Evolutionary conservation across 2,113 vertebrate genomes (phyloP).

Genomic region (Delphinus delphis): DNA sequence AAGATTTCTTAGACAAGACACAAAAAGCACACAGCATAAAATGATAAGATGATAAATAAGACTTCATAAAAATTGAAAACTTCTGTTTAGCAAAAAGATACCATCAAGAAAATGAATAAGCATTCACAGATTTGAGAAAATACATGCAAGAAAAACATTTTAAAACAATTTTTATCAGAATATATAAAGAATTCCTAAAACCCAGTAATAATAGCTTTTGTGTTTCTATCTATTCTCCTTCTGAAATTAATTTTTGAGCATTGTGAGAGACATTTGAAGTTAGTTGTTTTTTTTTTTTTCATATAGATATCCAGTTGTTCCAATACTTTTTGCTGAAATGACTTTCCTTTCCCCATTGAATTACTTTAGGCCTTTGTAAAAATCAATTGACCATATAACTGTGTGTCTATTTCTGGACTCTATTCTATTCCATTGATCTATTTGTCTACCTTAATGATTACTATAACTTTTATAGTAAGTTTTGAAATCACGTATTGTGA

Average conservation of each 20-base stretch:
- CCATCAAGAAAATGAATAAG: neutral
- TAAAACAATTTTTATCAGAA: neutral
- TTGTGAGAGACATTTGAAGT: neutral
- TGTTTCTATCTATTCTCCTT: neutral
- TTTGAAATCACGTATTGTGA: conserved; percentile 18
- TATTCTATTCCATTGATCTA: neutral
- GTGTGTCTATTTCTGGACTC: neutral
- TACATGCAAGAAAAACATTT: neutral
- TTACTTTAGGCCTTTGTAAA: conserved; percentile 45
- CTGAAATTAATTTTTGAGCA: conserved; percentile 26
- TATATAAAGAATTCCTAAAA: conserved; percentile 13
- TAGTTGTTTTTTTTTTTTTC: too few relatives aligned
- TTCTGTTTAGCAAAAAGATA: neutral
- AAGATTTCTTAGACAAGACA: neutral
- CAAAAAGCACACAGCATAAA: neutral
- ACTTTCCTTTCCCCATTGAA: conserved; percentile 4
- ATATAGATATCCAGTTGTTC: neutral
- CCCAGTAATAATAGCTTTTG: conserved; percentile 6
- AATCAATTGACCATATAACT: neutral
- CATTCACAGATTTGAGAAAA: conserved; percentile 22
- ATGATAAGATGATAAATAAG: neutral
- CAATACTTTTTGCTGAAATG: conserved; percentile 24
- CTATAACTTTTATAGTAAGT: neutral
- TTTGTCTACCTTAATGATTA: neutral
- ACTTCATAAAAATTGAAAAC: conserved; percentile 4